Percentiles rank a stretch among this genome's conserved stretches.
Evolutionary conservation across 64 coral and sea anemone species (phyloP).

Genomic region (Stylophora pistillata): DNA sequence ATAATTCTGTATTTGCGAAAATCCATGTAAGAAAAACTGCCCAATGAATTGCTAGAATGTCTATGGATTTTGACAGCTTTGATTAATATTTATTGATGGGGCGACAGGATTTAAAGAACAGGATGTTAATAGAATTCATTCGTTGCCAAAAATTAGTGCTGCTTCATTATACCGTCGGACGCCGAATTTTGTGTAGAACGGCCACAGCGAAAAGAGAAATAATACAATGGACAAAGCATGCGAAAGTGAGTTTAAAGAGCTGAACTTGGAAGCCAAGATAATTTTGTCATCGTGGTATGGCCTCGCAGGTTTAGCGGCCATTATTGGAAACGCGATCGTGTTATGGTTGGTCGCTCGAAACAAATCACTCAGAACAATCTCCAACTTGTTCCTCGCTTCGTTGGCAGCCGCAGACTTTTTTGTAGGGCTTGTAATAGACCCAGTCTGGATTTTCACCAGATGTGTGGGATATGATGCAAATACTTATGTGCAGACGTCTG

Average conservation of each 20-base stretch:
- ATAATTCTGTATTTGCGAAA: no score
- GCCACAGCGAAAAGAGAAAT: not conserved
- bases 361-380: not conserved
- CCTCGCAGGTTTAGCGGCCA: not conserved
- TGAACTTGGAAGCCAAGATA: not conserved
- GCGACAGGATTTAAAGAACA: no score
- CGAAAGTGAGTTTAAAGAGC: not conserved
- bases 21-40: no score
- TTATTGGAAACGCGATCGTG: not conserved
- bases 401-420: conserved; percentile 1
- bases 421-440: not conserved
- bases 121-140: no score
- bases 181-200: not conserved
- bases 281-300: conserved; percentile 8
- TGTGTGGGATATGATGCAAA: not conserved
- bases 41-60: no score
- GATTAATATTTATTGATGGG: no score
- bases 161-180: not conserved
- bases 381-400: not conserved
- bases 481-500: not conserved
- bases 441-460: not conserved
- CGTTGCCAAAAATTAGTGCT: not conserved
- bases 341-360: conserved; percentile 8
- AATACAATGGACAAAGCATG: not conserved
- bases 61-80: no score